These are phyloP conservation scores for Sander vitreus DNA, from an alignment of 2,113 vertebrate species.

Conservation along the genomic window DNA sequence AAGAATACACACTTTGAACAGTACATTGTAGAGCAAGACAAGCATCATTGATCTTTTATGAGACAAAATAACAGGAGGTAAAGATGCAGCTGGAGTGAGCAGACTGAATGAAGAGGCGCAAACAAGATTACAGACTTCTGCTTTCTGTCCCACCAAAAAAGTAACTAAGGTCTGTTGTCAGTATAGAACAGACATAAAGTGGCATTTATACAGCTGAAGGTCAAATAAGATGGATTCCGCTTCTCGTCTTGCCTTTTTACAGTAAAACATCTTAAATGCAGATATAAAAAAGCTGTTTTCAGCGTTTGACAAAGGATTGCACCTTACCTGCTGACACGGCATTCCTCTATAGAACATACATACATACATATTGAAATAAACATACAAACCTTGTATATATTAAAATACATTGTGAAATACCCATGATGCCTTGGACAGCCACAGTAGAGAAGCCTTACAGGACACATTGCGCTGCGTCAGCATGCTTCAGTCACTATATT, in stretches of 20 bases:
- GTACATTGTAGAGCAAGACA: slow-evolving; percentile 11
- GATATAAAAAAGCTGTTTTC: slow-evolving; percentile 30
- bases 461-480: slow-evolving; percentile 35
- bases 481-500: slow-evolving; percentile 57
- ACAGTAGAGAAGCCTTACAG: slow-evolving; percentile 19
- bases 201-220: slow-evolving; percentile 24
- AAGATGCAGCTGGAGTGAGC: slow-evolving; percentile 6
- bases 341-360: slow-evolving; percentile 29
- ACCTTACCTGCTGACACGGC: background rate
- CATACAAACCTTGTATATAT: slow-evolving; percentile 22
- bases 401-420: slow-evolving; percentile 39
- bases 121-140: slow-evolving; percentile 22
- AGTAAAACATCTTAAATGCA: slow-evolving; percentile 11
- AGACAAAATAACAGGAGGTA: slow-evolving; percentile 1
- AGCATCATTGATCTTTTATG: slow-evolving; percentile 27
- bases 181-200: slow-evolving; percentile 16
- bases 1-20: slow-evolving; percentile 36
- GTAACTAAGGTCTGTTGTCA: slow-evolving; percentile 14
- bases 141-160: slow-evolving; percentile 19
- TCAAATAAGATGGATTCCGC: slow-evolving; percentile 18
- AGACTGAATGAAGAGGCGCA: slow-evolving; percentile 32
- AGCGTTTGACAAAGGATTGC: slow-evolving; percentile 25
- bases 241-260: slow-evolving; percentile 16
- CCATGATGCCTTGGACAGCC: slow-evolving; percentile 36
- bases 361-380: too few relatives aligned